Conservation (phyloP, 2,888 invertebrate genomes). For the Rotaria macrura region DNA sequence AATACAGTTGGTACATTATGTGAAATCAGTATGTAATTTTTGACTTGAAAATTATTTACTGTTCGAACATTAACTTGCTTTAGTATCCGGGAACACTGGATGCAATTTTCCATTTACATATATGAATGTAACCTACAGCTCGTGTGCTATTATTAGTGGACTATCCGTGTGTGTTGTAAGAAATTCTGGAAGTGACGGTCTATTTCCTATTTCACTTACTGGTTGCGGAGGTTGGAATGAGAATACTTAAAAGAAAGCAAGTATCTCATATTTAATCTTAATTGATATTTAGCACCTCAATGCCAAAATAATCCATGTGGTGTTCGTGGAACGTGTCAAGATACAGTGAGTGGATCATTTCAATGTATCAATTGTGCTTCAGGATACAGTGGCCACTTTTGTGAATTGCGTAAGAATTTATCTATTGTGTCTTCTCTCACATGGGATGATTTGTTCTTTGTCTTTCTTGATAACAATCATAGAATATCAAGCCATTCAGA, state of each 20-base stretch:
- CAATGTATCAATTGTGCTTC: not conserved
- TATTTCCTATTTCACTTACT: not conserved
- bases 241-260: no score
- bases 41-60: not conserved
- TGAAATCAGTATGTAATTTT: not conserved
- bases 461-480: no score
- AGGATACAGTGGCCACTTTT: not conserved
- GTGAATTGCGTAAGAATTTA: not conserved
- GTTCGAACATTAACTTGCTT: not conserved
- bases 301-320: conserved; percentile 30
- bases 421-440: not conserved
- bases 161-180: not conserved
- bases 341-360: not conserved
- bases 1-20: conserved; percentile 4
- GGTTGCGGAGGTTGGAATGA: not conserved
- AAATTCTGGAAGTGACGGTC: not conserved
- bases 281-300: not conserved
- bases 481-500: not conserved
- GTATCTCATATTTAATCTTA: no score
- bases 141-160: not conserved
- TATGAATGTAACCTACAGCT: not conserved
- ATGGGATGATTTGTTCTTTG: no score
- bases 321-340: conserved; percentile 28
- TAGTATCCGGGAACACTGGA: not conserved
- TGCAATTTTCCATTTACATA: conserved; percentile 5